Conservation (phyloP, 2,888 invertebrate species). For the Apotomis turbidana region DNA sequence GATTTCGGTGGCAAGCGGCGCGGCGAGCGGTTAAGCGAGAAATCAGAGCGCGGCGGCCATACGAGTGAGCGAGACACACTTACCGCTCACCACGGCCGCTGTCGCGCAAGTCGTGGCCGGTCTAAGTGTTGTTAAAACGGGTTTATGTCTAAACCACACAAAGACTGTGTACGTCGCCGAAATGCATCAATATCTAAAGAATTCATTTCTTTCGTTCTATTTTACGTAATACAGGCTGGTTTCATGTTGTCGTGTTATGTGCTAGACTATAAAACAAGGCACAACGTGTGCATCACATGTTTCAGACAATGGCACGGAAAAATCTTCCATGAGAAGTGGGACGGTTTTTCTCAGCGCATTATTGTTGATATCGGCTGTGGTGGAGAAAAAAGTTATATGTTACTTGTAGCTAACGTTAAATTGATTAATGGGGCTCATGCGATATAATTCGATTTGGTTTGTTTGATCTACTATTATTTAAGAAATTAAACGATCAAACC, state of each 20-base stretch:
- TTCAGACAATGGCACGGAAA: constrained; percentile 72
- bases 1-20: no score
- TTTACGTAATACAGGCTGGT: constrained; percentile 27
- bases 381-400: constrained; percentile 12
- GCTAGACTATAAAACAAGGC: constrained; percentile 27
- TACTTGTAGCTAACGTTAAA: not conserved
- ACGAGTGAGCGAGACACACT: no score
- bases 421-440: constrained; percentile 10
- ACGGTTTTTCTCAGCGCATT: constrained; percentile 61
- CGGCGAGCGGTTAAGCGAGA: no score
- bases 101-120: no score
- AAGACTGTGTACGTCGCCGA: no score
- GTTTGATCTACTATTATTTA: not conserved
- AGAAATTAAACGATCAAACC: not conserved
- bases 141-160: no score
- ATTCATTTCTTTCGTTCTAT: constrained; percentile 13
- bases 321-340: constrained; percentile 70
- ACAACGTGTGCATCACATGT: constrained; percentile 42
- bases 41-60: no score
- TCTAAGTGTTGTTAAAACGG: no score
- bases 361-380: constrained; percentile 14
- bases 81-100: no score
- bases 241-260: constrained; percentile 5
- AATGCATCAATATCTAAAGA: not conserved
- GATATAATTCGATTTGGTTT: not conserved